Evolutionary conservation across 2,797 vertebrate species (phyloP), one percentile per base, ranked within the genome.

Genomic region (Karalla daura): DNA sequence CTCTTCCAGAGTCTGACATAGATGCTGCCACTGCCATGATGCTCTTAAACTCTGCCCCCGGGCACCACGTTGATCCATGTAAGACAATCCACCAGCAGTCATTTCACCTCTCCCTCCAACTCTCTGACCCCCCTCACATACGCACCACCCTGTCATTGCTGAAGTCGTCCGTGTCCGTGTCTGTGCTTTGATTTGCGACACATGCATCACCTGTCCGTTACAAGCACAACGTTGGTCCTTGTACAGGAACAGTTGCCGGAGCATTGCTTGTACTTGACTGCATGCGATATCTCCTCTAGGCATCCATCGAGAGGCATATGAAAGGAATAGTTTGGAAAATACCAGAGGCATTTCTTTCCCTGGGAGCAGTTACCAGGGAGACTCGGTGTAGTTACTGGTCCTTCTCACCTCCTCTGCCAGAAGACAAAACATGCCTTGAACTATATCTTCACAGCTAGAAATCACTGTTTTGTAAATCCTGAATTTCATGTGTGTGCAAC

Each of bases 21-120:
- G 97, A 99, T 91, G 98, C 98, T 93, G 98, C 97, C 95, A 96
- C 97, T 92, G 96, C 98, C 85, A 99, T 99, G 98, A 99, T 99
- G 96, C 96, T 99, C 91, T 95, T 99, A 96, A 99, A 99, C 94
- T 97, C 96, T 93, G 97, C 98, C 89, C 96, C 97, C 75, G 96
- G 98, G 90, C 96, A 98, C 93, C 95, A 95, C 88, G 95, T 96
- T 93, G 90, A 96, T 92, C 94, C 96, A 92, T 97, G 97, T 99
- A 98, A 98, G 97, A 93, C 77, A 88, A 84, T 75, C 68, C 79
- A 86, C 80, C 56, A 78, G 83, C 77, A 83, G 72, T 72, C 85
- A 84, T 78, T 54, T 79, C 78, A 75, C 60, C 70, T 78, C 21
- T 51, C 52, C 75, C 62, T 60, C 47, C 51, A 67, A 52, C 50